Evolutionary conservation across 2,113 vertebrate genomes (phyloP).

Genomic region (Dascyllus trimaculatus): DNA sequence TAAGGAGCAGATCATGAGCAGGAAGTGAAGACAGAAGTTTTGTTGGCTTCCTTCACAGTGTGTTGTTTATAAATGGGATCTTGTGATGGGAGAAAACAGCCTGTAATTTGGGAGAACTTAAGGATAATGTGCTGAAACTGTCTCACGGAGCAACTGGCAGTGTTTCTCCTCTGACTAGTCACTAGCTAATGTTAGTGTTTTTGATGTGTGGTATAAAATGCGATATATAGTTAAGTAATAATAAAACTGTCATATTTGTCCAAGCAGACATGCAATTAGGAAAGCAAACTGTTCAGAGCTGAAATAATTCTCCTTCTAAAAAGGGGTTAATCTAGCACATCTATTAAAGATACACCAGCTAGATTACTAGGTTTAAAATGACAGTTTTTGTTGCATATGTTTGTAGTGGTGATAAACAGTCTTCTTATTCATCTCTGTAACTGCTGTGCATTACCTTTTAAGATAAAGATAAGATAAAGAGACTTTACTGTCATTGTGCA

Average conservation of each 20-base stretch:
- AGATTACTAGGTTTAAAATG: too few species aligned
- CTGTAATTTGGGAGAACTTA: not conserved
- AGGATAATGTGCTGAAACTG: not conserved
- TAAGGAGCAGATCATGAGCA: slow-evolving; percentile 1
- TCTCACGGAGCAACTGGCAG: not conserved
- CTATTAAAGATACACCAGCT: too few species aligned
- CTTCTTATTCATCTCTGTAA: too few species aligned
- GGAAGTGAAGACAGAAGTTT: not conserved
- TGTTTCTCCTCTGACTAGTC: not conserved
- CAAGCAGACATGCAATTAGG: not conserved
- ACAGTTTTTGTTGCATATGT: too few species aligned
- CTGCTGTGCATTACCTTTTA: too few species aligned
- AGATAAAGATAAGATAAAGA: too few species aligned
- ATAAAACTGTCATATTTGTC: not conserved
- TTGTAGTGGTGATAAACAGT: too few species aligned
- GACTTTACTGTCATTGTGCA: too few species aligned
- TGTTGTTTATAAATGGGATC: slow-evolving; percentile 4
- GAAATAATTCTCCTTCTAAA: not conserved
- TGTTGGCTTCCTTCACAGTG: not conserved
- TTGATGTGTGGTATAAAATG: slow-evolving; percentile 9
- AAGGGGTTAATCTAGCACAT: too few species aligned
- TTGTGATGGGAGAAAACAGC: not conserved
- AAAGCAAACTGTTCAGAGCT: not conserved
- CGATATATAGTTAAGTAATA: slow-evolving; percentile 3
- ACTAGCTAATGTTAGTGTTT: not conserved